These are phyloP conservation scores for Suncus etruscus DNA, from an alignment of 2,113 vertebrate genomes.

Conservation along the genomic window DNA sequence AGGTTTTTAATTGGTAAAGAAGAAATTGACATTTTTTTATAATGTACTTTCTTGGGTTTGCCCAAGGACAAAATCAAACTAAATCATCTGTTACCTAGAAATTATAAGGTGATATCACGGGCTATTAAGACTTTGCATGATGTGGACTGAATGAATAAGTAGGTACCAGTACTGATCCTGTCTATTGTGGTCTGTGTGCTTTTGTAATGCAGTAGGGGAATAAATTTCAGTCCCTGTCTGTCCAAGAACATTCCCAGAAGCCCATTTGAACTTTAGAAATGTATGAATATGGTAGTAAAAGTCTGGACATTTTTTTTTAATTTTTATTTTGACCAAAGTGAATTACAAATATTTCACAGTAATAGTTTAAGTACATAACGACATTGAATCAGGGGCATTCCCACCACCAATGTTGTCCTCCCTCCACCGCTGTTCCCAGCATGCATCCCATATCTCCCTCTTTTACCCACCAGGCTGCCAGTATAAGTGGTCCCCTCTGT, in stretches of 20 bases:
- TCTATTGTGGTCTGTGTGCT: not conserved
- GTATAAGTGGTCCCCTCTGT: too few relatives aligned
- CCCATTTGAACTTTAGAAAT: not conserved
- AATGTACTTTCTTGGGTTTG: not conserved
- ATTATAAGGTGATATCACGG: not conserved
- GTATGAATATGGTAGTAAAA: not conserved
- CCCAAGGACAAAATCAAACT: not conserved
- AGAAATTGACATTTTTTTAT: conserved; percentile 16
- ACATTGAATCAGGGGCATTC: too few relatives aligned
- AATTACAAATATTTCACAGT: too few relatives aligned
- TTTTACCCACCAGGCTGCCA: too few relatives aligned
- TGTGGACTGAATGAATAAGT: too few relatives aligned
- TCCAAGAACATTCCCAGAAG: not conserved
- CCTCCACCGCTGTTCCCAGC: too few relatives aligned
- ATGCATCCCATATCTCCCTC: too few relatives aligned
- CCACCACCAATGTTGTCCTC: too few relatives aligned
- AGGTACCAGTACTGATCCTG: not conserved
- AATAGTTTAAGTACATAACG: too few relatives aligned
- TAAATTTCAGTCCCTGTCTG: not conserved
- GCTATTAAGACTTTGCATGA: not conserved
- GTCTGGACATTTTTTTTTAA: too few relatives aligned
- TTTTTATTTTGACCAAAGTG: too few relatives aligned
- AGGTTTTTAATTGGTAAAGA: not conserved
- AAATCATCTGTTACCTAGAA: not conserved
- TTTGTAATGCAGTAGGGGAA: not conserved